Percentiles rank a stretch among this genome's conserved stretches.
These are phyloP conservation scores for Acanthosepion pharaonis DNA, from an alignment of 2,888 invertebrate species.

Conservation along the genomic window DNA sequence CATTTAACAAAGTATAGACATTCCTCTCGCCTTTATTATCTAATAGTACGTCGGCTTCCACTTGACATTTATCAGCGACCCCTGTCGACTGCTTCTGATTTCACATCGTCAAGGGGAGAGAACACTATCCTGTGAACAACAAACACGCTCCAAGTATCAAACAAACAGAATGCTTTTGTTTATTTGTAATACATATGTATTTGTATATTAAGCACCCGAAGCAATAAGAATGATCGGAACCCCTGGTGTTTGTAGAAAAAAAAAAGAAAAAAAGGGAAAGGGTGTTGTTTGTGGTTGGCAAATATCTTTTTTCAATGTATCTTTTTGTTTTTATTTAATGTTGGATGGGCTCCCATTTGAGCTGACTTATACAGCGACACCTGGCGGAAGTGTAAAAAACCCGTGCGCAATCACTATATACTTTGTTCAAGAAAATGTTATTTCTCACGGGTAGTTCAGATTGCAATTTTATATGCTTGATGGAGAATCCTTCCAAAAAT, in stretches of 20 bases:
- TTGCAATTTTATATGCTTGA: too few relatives aligned
- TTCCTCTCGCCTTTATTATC: background rate
- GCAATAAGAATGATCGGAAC: background rate
- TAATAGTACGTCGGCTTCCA: background rate
- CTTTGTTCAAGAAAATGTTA: too few relatives aligned
- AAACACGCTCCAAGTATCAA: background rate
- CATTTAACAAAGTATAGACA: background rate
- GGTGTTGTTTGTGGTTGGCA: too few relatives aligned
- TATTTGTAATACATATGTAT: background rate
- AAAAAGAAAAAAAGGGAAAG: background rate
- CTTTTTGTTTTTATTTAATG: too few relatives aligned
- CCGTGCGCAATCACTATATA: too few relatives aligned
- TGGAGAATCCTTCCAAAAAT: too few relatives aligned
- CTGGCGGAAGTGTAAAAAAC: too few relatives aligned
- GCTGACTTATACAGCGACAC: too few relatives aligned
- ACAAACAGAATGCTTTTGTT: background rate
- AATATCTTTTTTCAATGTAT: too few relatives aligned
- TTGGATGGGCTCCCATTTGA: too few relatives aligned
- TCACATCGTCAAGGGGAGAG: constrained; percentile 16
- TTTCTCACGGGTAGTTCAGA: too few relatives aligned
- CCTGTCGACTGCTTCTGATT: constrained; percentile 13
- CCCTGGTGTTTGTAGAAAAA: background rate
- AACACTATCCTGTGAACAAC: background rate
- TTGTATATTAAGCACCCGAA: background rate
- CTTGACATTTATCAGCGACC: background rate